These are phyloP conservation scores for Elgonia sp. DNA, from an alignment of 2,888 invertebrate species.

Conservation along the genomic window DNA sequence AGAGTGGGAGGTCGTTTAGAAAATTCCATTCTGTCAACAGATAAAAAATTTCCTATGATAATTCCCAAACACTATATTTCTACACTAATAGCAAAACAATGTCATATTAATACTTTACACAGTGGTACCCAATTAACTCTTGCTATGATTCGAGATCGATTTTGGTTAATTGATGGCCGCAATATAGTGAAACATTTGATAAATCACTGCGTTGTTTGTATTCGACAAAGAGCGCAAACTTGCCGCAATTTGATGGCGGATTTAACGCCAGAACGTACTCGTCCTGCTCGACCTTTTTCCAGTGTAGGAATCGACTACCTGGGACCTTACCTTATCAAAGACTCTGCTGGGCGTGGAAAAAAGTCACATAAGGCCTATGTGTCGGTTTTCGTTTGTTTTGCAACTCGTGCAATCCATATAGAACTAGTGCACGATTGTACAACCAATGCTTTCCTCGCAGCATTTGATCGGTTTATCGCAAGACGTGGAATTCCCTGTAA, in stretches of 20 bases:
- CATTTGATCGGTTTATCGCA: not conserved
- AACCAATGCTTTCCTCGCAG: not conserved
- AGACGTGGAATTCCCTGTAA: not conserved
- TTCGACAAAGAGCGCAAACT: not conserved
- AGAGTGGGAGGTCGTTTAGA: not conserved
- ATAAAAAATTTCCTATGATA: not conserved
- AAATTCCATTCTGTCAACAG: not conserved
- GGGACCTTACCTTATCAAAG: not conserved
- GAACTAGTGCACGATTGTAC: not conserved
- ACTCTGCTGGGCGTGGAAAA: not conserved
- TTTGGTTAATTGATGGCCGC: conserved; percentile 22
- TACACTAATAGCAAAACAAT: not conserved
- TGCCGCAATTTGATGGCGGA: conserved; percentile 9
- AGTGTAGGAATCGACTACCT: not conserved
- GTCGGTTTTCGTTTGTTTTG: not conserved
- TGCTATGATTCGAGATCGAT: not conserved
- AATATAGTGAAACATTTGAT: not conserved
- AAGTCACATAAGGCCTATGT: not conserved
- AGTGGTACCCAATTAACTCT: not conserved
- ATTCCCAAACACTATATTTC: not conserved
- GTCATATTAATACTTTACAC: not conserved
- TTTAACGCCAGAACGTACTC: not conserved
- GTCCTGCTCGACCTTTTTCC: not conserved
- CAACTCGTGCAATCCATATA: not conserved
- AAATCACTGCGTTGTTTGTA: not conserved